Percentiles rank a stretch among this genome's conserved stretches.
Evolutionary conservation across 64 coral and sea anemone genomes (phyloP).

Genomic region (Porites australiensis): DNA sequence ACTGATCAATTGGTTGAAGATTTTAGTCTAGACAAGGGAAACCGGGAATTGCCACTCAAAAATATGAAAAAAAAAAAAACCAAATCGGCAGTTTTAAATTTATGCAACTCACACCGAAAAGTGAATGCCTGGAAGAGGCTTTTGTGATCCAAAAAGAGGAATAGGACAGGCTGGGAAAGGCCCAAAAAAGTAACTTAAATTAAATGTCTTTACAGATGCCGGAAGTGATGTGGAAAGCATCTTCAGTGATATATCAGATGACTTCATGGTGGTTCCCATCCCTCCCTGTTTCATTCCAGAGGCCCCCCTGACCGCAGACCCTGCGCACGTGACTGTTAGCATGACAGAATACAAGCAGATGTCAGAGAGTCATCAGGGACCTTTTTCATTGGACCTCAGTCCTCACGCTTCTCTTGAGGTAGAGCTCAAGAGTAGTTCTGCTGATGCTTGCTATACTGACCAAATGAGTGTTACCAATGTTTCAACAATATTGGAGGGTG

Average conservation of each 20-base stretch:
- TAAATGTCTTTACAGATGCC: conserved; percentile 11
- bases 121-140: no score
- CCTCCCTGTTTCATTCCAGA: conserved; percentile 90
- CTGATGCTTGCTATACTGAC: not conserved
- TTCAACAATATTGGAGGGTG: not conserved
- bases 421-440: not conserved
- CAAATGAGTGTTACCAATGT: not conserved
- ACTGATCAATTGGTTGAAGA: no score
- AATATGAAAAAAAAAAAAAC: no score
- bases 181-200: no score
- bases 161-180: no score
- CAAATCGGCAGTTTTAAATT: no score
- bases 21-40: no score
- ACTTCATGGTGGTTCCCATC: conserved; percentile 80
- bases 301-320: conserved; percentile 67
- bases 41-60: no score
- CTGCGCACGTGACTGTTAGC: conserved; percentile 44
- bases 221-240: conserved; percentile 13
- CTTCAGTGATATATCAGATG: conserved; percentile 60
- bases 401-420: not conserved
- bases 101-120: no score
- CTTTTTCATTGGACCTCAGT: not conserved
- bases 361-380: conserved; percentile 17
- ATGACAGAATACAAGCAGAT: conserved; percentile 35
- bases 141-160: no score